These are phyloP conservation scores for Bombylius major DNA, from an alignment of 2,888 invertebrate genomes.

Conservation along the genomic window DNA sequence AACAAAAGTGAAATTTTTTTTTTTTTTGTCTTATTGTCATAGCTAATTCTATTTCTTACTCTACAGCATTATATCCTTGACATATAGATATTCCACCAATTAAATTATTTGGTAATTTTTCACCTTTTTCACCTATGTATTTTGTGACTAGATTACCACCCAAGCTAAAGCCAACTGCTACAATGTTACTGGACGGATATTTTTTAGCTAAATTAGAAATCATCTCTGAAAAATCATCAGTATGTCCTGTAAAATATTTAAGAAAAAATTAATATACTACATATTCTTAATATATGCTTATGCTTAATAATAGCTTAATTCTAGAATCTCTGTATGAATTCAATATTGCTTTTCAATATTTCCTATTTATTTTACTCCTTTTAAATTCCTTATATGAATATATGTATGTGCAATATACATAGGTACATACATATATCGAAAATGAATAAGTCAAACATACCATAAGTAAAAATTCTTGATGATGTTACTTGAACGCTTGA, in stretches of 20 bases:
- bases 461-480: constrained; percentile 82
- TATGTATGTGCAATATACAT: too few relatives aligned
- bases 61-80: constrained; percentile 85
- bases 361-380: too few relatives aligned
- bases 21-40: too few relatives aligned
- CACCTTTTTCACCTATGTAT: constrained; percentile 68
- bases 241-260: constrained; percentile 53
- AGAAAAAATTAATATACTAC: neutral
- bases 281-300: neutral
- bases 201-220: constrained; percentile 56
- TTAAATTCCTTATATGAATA: too few relatives aligned
- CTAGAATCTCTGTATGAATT: too few relatives aligned
- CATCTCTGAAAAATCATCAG: constrained; percentile 80
- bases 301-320: too few relatives aligned
- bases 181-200: constrained; percentile 62
- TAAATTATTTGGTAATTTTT: constrained; percentile 51
- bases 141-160: constrained; percentile 90
- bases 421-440: too few relatives aligned
- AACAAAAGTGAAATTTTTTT: neutral
- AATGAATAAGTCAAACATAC: constrained; percentile 38
- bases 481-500: constrained; percentile 75
- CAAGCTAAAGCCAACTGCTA: constrained; percentile 84
- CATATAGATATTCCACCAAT: constrained; percentile 86
- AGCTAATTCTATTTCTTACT: constrained; percentile 47
- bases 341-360: too few relatives aligned